Conservation (phyloP, 1,140 invertebrate species). For the Zaprionus inermis region DNA sequence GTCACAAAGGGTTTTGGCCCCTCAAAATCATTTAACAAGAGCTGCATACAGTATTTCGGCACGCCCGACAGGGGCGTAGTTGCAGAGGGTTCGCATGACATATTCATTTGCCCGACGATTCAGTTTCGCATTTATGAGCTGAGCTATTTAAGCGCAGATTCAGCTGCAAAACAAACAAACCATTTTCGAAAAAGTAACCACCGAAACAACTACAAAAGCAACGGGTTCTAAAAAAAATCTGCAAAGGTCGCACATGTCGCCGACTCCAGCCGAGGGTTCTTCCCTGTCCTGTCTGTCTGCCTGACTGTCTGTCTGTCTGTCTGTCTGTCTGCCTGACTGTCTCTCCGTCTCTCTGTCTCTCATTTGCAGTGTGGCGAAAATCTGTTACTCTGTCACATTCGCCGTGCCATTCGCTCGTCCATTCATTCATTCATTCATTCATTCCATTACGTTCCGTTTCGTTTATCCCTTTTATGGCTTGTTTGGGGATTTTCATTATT, state of each 20-base stretch:
- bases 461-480: constrained; percentile 80
- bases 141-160: constrained; percentile 68
- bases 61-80: not conserved
- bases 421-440: constrained; percentile 44
- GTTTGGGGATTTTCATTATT: constrained; percentile 77
- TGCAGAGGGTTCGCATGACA: constrained; percentile 28
- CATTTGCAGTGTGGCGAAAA: constrained; percentile 39
- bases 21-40: not conserved
- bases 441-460: constrained; percentile 61
- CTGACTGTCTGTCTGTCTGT: not conserved
- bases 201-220: constrained; percentile 20
- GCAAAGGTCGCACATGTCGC: constrained; percentile 45
- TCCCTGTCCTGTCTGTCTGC: not conserved
- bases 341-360: constrained; percentile 4
- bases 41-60: constrained; percentile 34
- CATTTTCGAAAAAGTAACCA: constrained; percentile 52
- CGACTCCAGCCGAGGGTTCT: constrained; percentile 25
- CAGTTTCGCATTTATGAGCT: constrained; percentile 61
- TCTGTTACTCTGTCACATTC: constrained; percentile 63
- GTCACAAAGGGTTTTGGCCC: constrained; percentile 61
- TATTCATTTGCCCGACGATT: constrained; percentile 43
- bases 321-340: constrained; percentile 4
- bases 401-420: constrained; percentile 50
- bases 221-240: constrained; percentile 36
- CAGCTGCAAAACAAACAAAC: constrained; percentile 60